Base-by-base conservation (phyloP, 1,140 invertebrate species). In the Akabosia matsudoensis region DNA sequence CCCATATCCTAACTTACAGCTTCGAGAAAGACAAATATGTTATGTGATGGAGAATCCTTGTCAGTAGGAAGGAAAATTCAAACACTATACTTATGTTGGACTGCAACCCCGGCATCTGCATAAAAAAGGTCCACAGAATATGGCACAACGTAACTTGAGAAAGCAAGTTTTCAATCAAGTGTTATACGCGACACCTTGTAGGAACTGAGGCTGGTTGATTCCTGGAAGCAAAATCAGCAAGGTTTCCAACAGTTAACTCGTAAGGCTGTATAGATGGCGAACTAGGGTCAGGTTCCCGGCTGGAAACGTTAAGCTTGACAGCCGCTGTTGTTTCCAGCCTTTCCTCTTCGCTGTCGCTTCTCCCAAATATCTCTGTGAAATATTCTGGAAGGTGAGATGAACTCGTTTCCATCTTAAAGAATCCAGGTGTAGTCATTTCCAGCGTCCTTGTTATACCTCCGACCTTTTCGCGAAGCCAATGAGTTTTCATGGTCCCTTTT, bases 401-500 rank as follows among this genome's bases (percentile, higher is more conserved):
- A n/a, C 4, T 24, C 14, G 7, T 16, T 22, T 61, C 54, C 4
- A 73, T 74, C 70, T 78, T 80, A 30, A 82, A 81, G 70, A 79
- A 82, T 30, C 82, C 82, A 33, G 82, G 82, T 51, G 78, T 79
- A 26, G 72, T 77, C 75, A 82, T 77, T 75, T 83, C 81, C n/a
- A 83, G 73, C 3, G 30, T 71, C n/a, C 79, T 70, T 22, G 82
- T 80, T 52, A 83, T 54, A 45, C 82, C 82, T n/a, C 83, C 84
- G 52, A 86, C 84, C 67, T 83, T 83, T 16, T 82, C 83, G 16
- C 82, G 71, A 74, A 85, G 81, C 85, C 85, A 86, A 79, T 79
- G 86, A 14, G 85, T 85, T 73, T 82, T 80, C 83, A 85, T 84
- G 3, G 78, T 76, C 16, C 84, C 84, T 78, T 85, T 85, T 18